phyloP scores from a whole-genome alignment of 2,113 vertebrate genomes.

The Laticauda laticaudata region DNA sequence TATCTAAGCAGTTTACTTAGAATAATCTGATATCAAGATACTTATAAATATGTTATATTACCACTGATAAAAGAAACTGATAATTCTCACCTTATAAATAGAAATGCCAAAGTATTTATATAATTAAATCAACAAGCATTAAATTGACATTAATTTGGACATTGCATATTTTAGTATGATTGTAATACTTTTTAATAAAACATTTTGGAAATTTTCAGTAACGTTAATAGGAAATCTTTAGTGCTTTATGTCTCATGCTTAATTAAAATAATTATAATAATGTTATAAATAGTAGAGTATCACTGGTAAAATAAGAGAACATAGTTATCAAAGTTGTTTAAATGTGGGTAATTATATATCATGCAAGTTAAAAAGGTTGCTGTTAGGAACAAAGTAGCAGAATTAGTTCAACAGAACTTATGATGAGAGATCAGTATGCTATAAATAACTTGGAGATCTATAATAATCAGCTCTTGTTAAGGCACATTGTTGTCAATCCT shows the following conservation, averaged over 20 bases:
- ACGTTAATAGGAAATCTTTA: conserved; percentile 4
- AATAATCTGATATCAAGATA: conserved; percentile 1
- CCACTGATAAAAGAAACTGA: background rate
- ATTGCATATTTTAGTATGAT: conserved; percentile 1
- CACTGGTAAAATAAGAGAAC: background rate
- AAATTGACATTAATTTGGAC: conserved; percentile 22
- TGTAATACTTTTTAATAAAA: background rate
- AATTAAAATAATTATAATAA: background rate
- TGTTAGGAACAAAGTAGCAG: background rate
- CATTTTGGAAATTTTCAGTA: background rate
- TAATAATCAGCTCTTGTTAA: background rate
- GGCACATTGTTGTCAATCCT: background rate
- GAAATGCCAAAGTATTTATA: conserved; percentile 7
- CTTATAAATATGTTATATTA: background rate
- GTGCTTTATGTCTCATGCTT: conserved; percentile 14
- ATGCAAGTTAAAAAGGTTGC: background rate
- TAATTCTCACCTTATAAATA: background rate
- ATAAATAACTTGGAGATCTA: background rate
- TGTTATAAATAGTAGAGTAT: background rate
- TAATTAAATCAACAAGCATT: conserved; percentile 29
- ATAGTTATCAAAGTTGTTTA: background rate
- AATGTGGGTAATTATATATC: background rate
- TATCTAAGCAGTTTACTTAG: background rate
- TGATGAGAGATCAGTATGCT: background rate
- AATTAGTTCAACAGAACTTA: background rate